phyloP scores from a whole-genome alignment of 2,888 invertebrate genomes.

The Acleris sparsana region DNA sequence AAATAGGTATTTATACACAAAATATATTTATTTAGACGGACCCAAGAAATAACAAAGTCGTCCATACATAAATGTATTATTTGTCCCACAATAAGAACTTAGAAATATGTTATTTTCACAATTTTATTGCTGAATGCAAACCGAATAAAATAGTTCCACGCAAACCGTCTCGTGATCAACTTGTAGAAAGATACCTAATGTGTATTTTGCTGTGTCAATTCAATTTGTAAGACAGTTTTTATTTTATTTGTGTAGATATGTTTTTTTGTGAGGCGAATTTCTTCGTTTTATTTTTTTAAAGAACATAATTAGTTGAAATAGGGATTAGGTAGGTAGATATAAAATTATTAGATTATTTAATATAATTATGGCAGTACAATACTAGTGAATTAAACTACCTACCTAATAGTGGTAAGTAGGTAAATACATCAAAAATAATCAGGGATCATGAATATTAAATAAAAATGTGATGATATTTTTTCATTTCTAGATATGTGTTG shows the following conservation, averaged over 20 bases:
- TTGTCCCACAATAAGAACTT: background rate
- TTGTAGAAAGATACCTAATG: conserved; percentile 16
- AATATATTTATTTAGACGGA: background rate
- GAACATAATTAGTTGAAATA: no score
- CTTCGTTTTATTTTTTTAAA: no score
- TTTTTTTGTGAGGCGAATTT: background rate
- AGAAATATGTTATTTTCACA: conserved; percentile 5
- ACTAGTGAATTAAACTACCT: no score
- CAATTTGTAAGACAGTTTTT: background rate
- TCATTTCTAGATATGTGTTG: no score
- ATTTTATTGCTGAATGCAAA: conserved; percentile 5
- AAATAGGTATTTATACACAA: background rate
- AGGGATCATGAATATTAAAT: no score
- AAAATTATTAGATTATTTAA: no score
- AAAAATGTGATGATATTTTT: no score
- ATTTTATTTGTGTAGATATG: background rate
- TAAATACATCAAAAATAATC: no score
- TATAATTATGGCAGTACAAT: no score
- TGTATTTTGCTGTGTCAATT: conserved; percentile 1
- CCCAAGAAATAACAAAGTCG: background rate
- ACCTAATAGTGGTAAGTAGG: no score
- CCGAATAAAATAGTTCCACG: conserved; percentile 19
- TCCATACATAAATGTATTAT: conserved; percentile 2
- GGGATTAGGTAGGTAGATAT: no score
- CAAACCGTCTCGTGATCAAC: conserved; percentile 13